Base-by-base conservation (phyloP, 2,888 invertebrate species). In the Saturnia pavonia region DNA sequence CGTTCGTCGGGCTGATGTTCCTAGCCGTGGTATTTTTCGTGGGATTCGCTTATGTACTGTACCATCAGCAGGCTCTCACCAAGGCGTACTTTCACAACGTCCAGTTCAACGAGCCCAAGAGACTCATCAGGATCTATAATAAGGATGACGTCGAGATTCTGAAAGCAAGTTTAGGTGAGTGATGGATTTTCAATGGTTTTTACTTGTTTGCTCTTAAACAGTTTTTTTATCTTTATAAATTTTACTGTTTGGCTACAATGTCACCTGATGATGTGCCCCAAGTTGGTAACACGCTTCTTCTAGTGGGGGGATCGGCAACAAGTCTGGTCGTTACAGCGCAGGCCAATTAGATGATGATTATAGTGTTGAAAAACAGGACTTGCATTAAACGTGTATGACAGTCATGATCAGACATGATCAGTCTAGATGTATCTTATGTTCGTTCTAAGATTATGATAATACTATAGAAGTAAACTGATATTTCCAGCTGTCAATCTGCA, bases 1-100 rank as follows among this genome's bases (percentile, higher is more conserved):
- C 96, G 7, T 97, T 98, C 86, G 97, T 98, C 0, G 95, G 95
- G 0, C 95, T 97, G 68, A 95, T 98, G 82, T 98, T 98, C 84
- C 94, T 98, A 1, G 96, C 96, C 34, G 96, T 98, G 43, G 96
- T 97, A 0, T 97, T 97, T 85, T 95, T 98, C 85, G 96, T 98
- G 27, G 96, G 96, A 0, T 96, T 97, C 82, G 97, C 98, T 0
- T 97, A 98, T 82, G 95, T 97, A 1, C 95, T 97, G 72, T 98
- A 98, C 86, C 96, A 97, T 74, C 97, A 96, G 81, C 96, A 98
- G 85, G 96, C 98, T 0, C 90, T 97, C 42, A 97, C 97, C 73
- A 95, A 96, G 81, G 96, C 97, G 0, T 97, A 97, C 88, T 98
- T 97, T 85, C 96, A 97, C 67, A 96, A 96, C 82, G 96, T 98